Conservation (phyloP, 2,888 invertebrate genomes). For the Clitarchus hookeri region DNA sequence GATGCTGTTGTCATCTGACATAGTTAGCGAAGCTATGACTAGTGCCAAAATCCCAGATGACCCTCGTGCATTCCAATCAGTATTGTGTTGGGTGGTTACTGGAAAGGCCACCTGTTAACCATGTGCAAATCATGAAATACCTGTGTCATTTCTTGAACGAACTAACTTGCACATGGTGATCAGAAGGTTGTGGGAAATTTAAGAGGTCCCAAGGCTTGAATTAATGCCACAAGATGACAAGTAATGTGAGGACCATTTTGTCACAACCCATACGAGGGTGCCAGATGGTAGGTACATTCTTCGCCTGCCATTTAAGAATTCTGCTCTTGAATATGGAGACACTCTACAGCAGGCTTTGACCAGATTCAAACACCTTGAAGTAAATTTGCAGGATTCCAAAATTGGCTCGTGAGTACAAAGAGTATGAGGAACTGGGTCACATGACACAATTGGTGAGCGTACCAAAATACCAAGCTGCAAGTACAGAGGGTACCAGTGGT, state of each 20-base stretch:
- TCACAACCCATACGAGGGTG: background rate
- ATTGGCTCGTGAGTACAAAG: background rate
- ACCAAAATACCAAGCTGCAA: too few species aligned
- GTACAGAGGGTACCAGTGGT: background rate
- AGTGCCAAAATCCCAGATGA: background rate
- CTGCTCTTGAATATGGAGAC: background rate
- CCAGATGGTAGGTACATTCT: background rate
- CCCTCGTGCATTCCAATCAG: background rate
- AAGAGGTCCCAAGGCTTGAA: background rate
- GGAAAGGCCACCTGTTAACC: background rate
- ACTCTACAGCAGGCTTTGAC: background rate
- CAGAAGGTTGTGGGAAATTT: background rate
- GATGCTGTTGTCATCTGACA: too few species aligned
- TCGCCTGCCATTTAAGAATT: background rate
- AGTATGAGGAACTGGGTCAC: conserved; percentile 7
- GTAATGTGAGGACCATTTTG: background rate
- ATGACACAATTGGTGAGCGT: background rate
- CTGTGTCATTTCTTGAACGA: background rate
- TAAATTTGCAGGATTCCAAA: background rate
- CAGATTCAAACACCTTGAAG: background rate
- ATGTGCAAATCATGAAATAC: background rate
- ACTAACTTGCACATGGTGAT: background rate
- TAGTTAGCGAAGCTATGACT: background rate
- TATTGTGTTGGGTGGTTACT: background rate
- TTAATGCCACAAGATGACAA: background rate